Evolutionary conservation across 2,888 invertebrate genomes (phyloP).

Genomic region (Yponomeuta evonymella): DNA sequence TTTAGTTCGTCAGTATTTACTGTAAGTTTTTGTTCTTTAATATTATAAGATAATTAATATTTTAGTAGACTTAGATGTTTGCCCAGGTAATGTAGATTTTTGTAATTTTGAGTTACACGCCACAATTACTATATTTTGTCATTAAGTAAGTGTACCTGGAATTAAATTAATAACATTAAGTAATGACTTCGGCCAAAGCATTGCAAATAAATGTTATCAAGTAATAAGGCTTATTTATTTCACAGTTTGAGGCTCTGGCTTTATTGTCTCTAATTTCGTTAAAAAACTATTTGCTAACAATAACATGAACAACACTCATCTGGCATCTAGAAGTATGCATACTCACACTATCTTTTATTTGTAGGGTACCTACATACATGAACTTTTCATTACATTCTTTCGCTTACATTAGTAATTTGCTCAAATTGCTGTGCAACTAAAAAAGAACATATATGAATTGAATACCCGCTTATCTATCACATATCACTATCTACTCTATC

Average conservation of each 20-base stretch:
- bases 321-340: too few species aligned
- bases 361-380: too few species aligned
- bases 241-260: not conserved
- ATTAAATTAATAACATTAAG: not conserved
- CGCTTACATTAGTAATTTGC: too few species aligned
- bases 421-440: too few species aligned
- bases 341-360: too few species aligned
- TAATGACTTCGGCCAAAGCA: not conserved
- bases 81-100: not conserved
- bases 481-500: too few species aligned
- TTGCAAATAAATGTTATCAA: not conserved
- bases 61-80: not conserved
- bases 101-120: too few species aligned
- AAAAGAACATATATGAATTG: too few species aligned
- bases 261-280: not conserved
- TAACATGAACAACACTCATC: too few species aligned
- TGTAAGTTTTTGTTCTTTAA: slow-evolving; percentile 25
- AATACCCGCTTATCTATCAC: too few species aligned
- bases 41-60: too few species aligned
- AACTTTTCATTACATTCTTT: too few species aligned
- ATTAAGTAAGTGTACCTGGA: not conserved
- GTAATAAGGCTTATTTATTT: not conserved
- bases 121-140: not conserved
- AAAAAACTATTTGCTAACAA: not conserved
- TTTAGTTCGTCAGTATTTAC: slow-evolving; percentile 32